A percentile compares a stretch with the other conserved stretches of the same genome.
Evolutionary conservation across 1,140 invertebrate genomes (phyloP).

Genomic region (Chelonus insularis): DNA sequence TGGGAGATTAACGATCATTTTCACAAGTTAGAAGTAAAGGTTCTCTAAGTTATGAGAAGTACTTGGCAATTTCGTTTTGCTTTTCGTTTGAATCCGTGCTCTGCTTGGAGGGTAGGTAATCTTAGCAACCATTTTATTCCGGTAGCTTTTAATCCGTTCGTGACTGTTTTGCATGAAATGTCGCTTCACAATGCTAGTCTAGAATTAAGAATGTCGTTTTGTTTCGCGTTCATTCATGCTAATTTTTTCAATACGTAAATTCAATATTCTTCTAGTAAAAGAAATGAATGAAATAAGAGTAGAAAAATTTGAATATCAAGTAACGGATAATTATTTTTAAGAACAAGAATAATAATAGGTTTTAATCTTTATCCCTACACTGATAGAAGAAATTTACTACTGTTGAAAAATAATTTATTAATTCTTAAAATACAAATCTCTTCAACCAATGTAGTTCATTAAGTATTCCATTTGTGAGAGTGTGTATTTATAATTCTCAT

Average conservation of each 20-base stretch:
- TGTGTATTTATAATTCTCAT: neutral
- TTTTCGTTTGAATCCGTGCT: neutral
- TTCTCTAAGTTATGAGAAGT: constrained; percentile 17
- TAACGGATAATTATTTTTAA: too few relatives aligned
- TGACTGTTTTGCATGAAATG: constrained; percentile 48
- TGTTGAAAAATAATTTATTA: too few relatives aligned
- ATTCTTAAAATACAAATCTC: too few relatives aligned
- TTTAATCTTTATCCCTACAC: too few relatives aligned
- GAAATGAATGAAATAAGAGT: too few relatives aligned
- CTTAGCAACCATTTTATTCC: constrained; percentile 41
- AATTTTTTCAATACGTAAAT: neutral
- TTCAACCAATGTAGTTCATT: too few relatives aligned
- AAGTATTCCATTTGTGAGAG: neutral
- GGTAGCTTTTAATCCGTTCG: constrained; percentile 50
- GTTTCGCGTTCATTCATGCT: neutral
- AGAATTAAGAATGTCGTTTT: neutral
- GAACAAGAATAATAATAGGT: too few relatives aligned
- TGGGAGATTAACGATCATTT: constrained; percentile 28
- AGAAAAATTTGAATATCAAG: too few relatives aligned
- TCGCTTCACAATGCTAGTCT: constrained; percentile 23
- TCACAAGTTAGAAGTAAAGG: constrained; percentile 20
- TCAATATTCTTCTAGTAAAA: neutral
- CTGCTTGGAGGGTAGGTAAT: constrained; percentile 33
- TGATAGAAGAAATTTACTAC: too few relatives aligned
- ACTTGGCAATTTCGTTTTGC: neutral